Evolutionary conservation across 2,888 invertebrate genomes (phyloP), one percentile per base, ranked within the genome.

Genomic region (Drosophila suboccidentalis): DNA sequence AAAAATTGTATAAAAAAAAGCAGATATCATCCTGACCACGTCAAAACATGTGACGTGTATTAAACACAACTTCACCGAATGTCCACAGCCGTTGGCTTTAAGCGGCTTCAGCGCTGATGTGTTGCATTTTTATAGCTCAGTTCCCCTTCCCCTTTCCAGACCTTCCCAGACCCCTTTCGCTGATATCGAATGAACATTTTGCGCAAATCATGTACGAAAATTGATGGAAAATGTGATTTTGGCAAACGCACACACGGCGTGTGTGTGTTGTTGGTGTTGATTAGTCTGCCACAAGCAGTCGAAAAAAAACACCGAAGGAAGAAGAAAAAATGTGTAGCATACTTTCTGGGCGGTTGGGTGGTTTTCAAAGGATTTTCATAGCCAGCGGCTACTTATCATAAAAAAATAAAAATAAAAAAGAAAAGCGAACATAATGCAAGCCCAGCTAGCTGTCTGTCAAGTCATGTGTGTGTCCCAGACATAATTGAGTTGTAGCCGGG

Each of bases 321-420:
- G 26, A 22, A n/a, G n/a, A 49, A 38, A 62, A 60, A 64, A 64
- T 43, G 39, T 60, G 55, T 62, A 46, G 59, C 54, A 59, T 19
- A 38, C 53, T 47, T 51, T 60, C 17, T 57, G 46, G 60, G 34
- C 29, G 59, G 36, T 19, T 59, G 58, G 62, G 60, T 43, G 61
- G 58, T 53, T 87, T 84, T 89, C 89, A 85, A 85, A 85, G 85
- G 87, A 89, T 85, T 86, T 89, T 82, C 76, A 89, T 89, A 78
- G 89, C 89, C 88, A 89, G 82, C 88, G 86, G 86, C 86, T 86
- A 86, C 89, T 86, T 86, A 86, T 86, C 89, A 84, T 88, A 88
- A 88, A 83, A 75, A 80, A 69, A 63, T 29, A 29, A 29, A 29
- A 29, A 29, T 5, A 26, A 55, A 54, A 70, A 65, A 15, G 22